Base-by-base conservation (phyloP, 1,140 invertebrate genomes). In the Meloidogyne exigua region DNA sequence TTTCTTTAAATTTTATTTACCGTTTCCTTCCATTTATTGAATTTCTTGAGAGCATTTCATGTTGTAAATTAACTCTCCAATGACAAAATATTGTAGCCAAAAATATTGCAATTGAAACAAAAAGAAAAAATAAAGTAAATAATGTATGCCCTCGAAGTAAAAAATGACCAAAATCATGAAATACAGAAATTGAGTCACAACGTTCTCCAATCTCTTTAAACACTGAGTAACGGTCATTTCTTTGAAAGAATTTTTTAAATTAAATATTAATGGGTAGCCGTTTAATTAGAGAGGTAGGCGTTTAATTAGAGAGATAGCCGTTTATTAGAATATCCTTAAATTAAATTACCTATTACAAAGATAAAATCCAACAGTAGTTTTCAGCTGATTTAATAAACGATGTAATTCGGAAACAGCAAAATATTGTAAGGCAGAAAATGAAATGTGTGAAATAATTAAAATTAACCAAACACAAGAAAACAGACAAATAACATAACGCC, bases 131-230 rank as follows among this genome's bases (percentile, higher is more conserved):
- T 10, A 88, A 68, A 12, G 86, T 87, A 73, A 88, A 85, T 42
- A 86, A 63, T 9, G 85, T 86, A 62, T 86, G 86, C 23, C 85
- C 84, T 26, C 85, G 65, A 9, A 86, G 76, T 26, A 86, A 77
- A 65, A 87, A 87, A 25, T 86, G 85, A 21, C 85, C 85, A 70
- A 88, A 82, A 3, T 76, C 70, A 42, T 86, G 86, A 57, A 84
- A 86, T n/a, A 84, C 75, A 23, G 79, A 80, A 23, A 88, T 77
- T 28, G 62, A 32, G 26, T 87, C 86, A 75, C 85, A 86, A 32
- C 75, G 84, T 25, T 79, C 70, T 9, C 85, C 84, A 13, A 86
- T 85, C 26, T 81, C 84, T 2, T 62, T 65, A 62, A 85, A 86
- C 21, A 83, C 87, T 2, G 85, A 87, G 12, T 64, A 42, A 13